Conservation (phyloP, 2,797 vertebrate species). For the Xiphorhynchus erythropygius region DNA sequence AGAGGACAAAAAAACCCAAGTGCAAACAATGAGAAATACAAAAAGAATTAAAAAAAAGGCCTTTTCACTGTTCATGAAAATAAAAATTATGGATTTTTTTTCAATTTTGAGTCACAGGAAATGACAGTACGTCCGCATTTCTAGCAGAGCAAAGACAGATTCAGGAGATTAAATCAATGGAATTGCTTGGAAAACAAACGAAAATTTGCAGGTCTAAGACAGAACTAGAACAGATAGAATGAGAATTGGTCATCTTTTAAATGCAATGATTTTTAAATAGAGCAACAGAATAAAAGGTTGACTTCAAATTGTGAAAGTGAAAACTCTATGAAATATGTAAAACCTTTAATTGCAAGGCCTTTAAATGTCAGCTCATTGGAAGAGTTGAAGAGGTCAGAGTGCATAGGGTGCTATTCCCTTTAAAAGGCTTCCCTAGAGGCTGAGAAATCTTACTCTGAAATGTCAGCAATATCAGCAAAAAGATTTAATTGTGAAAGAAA, state of each 20-base stretch:
- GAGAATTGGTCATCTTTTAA: neutral
- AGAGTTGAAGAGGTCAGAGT: neutral
- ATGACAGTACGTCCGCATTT: neutral
- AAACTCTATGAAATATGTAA: neutral
- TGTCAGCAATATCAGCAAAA: conserved; percentile 9
- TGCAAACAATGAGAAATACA: neutral
- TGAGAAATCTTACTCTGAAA: conserved; percentile 26
- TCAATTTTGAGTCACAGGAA: neutral
- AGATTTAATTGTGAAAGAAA: neutral
- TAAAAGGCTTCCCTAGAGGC: neutral
- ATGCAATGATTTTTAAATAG: neutral
- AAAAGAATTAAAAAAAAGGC: neutral
- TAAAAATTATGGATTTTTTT: neutral
- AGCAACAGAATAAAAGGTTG: neutral
- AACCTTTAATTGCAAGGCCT: neutral
- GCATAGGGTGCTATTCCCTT: neutral
- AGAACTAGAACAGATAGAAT: neutral
- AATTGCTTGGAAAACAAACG: neutral
- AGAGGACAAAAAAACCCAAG: neutral
- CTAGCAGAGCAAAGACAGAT: neutral
- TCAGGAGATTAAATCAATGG: neutral
- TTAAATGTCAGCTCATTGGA: conserved; percentile 23
- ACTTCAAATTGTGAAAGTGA: neutral
- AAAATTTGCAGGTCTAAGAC: neutral
- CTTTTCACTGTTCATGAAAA: neutral